A percentile compares a stretch with the other conserved stretches of the same genome.
Evolutionary conservation across 2,113 vertebrate genomes (phyloP).

Genomic region (Elachura formosa): DNA sequence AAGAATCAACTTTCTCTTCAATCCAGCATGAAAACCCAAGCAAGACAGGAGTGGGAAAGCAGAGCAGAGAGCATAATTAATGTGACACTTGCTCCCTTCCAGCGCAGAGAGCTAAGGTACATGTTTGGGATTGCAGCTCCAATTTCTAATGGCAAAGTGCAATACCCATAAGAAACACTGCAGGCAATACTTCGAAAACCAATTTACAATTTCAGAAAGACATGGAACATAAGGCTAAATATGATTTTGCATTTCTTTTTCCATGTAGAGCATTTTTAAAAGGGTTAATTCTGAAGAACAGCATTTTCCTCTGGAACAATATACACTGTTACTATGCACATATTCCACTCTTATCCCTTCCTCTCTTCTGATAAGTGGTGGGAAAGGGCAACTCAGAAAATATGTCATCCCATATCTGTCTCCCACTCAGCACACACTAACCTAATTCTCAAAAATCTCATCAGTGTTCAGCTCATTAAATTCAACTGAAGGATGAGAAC

Average conservation of each 20-base stretch:
- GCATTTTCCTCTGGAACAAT: conserved; percentile 2
- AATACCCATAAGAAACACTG: not conserved
- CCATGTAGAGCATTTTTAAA: not conserved
- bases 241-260: not conserved
- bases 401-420: conserved; percentile 42
- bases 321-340: not conserved
- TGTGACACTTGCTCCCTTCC: not conserved
- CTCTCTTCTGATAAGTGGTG: conserved; percentile 43
- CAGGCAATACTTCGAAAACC: not conserved
- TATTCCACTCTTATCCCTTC: conserved; percentile 12
- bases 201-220: not conserved
- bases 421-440: conserved; percentile 54
- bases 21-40: not conserved
- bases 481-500: conserved; percentile 57
- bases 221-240: not conserved
- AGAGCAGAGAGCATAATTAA: conserved; percentile 31
- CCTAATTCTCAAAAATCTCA: conserved; percentile 46
- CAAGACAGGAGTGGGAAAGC: not conserved
- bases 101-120: not conserved
- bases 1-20: not conserved
- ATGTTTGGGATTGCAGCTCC: not conserved
- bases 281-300: not conserved
- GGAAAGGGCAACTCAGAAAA: conserved; percentile 64
- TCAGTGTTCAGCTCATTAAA: conserved; percentile 62
- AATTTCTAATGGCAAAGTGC: not conserved